Evolutionary conservation across 2,797 vertebrate genomes (phyloP), one percentile per base, ranked within the genome.

Genomic region (Scomberomorus guttatus): DNA sequence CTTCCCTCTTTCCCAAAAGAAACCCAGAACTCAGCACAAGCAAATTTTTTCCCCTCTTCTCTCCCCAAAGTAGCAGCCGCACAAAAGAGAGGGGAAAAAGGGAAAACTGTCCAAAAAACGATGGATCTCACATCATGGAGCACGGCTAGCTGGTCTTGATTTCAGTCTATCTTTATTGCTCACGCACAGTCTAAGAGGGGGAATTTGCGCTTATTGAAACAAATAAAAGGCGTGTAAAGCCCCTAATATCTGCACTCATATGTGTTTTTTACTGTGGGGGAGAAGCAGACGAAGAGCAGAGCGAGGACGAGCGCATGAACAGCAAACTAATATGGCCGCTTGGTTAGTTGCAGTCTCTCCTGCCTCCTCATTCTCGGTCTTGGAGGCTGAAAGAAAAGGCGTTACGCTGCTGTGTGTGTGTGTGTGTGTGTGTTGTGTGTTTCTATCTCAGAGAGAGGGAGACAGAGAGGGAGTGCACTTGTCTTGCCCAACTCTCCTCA

Each of bases 251-350:
- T 24, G 0, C 65, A 57, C 7, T 39, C 25, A 15, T 37, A 10
- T 60, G 64, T 50, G 52, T 63, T 77, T 83, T 65, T 24, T 22
- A 82, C 61, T 48, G 75, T 39, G 76, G n/a, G n/a, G n/a, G 55
- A 70, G 67, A 74, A 60, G 62, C 6, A 42, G 65, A 82, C 51
- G 56, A 76, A 82, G 75, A 75, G 32, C 67, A 69, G 62, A 75
- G 65, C 69, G 63, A 84, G 69, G 3, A 69, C 25, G 71, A 78
- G 75, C 70, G 55, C 83, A 1, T 39, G 72, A 79, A 77, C 72
- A 67, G 85, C 83, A 80, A 90, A 81, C 86, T 77, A 93, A 92
- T 59, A 93, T 93, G 92, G 90, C 84, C 44, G 89, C 89, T 80
- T 51, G 77, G 69, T 65, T 78, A 34, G 79, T 67, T 74, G 80